phyloP scores from a whole-genome alignment of 64 coral and sea anemone genomes.

The Cladopsammia gracilis region DNA sequence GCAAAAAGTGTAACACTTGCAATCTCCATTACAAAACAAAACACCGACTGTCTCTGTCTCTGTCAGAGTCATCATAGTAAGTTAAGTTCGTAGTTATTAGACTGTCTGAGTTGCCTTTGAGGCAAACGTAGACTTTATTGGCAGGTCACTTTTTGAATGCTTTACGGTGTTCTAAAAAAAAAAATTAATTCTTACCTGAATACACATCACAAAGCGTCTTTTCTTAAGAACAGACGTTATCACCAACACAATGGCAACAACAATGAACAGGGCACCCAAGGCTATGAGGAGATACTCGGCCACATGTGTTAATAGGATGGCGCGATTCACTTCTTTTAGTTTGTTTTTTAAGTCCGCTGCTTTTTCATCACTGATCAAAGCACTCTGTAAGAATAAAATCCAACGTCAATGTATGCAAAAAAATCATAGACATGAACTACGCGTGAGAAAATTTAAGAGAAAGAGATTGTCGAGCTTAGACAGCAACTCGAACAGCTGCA shows the following conservation, averaged over 20 bases:
- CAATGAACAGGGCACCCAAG: slow-evolving; percentile 42
- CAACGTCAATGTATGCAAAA: not conserved
- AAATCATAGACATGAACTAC: too few species aligned
- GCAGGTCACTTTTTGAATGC: too few species aligned
- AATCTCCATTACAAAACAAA: too few species aligned
- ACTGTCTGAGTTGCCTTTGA: too few species aligned
- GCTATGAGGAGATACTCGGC: slow-evolving; percentile 49
- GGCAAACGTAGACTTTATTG: too few species aligned
- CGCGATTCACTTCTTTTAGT: slow-evolving; percentile 49
- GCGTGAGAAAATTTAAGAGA: too few species aligned
- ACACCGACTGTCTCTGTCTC: too few species aligned
- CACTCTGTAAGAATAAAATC: slow-evolving; percentile 47
- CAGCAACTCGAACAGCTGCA: too few species aligned
- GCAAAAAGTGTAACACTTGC: too few species aligned
- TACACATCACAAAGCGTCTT: not conserved
- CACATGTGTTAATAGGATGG: slow-evolving; percentile 21
- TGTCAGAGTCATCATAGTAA: too few species aligned
- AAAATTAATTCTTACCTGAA: not conserved
- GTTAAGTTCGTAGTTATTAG: too few species aligned
- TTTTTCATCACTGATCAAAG: slow-evolving; percentile 48
- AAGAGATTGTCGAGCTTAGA: too few species aligned
- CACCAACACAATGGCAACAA: slow-evolving; percentile 24
- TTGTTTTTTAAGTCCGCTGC: slow-evolving; percentile 59
- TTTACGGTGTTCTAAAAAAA: not conserved
- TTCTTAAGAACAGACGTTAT: not conserved